These are phyloP conservation scores for Leucophenga varia DNA, from an alignment of 1,140 invertebrate species.

Conservation along the genomic window DNA sequence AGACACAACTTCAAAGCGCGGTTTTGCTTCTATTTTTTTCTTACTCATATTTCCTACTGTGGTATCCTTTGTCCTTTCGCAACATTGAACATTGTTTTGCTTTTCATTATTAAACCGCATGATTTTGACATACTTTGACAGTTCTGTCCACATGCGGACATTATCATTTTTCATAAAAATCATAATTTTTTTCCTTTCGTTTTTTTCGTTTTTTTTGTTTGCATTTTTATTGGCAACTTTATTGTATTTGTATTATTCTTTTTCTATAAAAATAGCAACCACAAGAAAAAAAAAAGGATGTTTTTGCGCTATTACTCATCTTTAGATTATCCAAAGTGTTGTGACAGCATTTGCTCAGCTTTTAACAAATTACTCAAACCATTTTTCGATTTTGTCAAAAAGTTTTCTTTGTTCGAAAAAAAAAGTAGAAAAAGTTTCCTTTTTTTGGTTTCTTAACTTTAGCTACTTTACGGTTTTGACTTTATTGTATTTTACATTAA, in stretches of 20 bases:
- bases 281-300: too few species aligned
- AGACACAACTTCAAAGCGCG: too few species aligned
- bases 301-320: not conserved
- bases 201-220: not conserved
- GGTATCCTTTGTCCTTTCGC: too few species aligned
- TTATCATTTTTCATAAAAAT: constrained; percentile 48
- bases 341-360: constrained; percentile 6
- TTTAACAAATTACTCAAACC: constrained; percentile 41
- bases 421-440: not conserved
- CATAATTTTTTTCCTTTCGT: constrained; percentile 36
- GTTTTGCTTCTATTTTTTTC: too few species aligned
- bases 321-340: too few species aligned
- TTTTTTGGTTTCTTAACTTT: not conserved
- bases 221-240: not conserved
- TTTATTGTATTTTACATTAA: constrained; percentile 21
- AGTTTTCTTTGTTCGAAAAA: constrained; percentile 24
- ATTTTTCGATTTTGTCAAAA: constrained; percentile 24
- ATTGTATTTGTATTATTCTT: constrained; percentile 8
- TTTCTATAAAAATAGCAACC: too few species aligned
- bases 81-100: constrained; percentile 9
- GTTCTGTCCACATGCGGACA: constrained; percentile 44
- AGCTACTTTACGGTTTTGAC: not conserved
- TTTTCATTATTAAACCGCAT: constrained; percentile 41
- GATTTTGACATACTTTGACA: constrained; percentile 53
- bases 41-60: too few species aligned